Conservation (phyloP, 2,888 invertebrate genomes). For the Machimus rusticus region DNA sequence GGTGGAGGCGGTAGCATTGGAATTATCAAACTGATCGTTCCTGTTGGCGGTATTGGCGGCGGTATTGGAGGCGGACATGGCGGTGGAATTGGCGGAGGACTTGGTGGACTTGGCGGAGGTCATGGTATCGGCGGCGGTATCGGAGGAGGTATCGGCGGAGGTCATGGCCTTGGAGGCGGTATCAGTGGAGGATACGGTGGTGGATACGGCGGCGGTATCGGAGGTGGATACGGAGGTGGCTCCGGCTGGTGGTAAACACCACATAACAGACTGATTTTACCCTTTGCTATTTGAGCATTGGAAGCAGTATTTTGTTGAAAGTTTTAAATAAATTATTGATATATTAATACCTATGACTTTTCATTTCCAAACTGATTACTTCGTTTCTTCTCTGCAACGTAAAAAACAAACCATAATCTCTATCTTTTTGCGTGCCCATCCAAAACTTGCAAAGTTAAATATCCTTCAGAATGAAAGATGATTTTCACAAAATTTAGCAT, state of each 20-base stretch:
- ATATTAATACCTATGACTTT: neutral
- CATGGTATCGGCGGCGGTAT: neutral
- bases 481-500: too few relatives aligned
- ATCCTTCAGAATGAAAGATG: too few relatives aligned
- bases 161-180: neutral
- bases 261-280: neutral
- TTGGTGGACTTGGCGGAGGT: neutral
- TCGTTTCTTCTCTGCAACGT: too few relatives aligned
- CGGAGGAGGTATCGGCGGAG: neutral
- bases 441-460: too few relatives aligned
- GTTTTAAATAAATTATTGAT: slow-evolving; percentile 18
- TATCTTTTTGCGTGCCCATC: too few relatives aligned
- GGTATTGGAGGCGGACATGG: neutral
- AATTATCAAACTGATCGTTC: neutral
- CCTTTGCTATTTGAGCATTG: neutral
- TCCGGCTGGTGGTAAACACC: slow-evolving; percentile 10
- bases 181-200: neutral
- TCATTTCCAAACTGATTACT: neutral
- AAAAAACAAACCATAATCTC: too few relatives aligned
- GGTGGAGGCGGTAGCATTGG: neutral
- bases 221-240: slow-evolving; percentile 5
- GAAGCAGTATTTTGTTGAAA: slow-evolving; percentile 19
- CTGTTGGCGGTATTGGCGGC: neutral
- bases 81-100: neutral
- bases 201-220: neutral